Evolutionary conservation across 1,140 invertebrate genomes (phyloP), one percentile per base, ranked within the genome.

Genomic region (Scaptomyza pallida): DNA sequence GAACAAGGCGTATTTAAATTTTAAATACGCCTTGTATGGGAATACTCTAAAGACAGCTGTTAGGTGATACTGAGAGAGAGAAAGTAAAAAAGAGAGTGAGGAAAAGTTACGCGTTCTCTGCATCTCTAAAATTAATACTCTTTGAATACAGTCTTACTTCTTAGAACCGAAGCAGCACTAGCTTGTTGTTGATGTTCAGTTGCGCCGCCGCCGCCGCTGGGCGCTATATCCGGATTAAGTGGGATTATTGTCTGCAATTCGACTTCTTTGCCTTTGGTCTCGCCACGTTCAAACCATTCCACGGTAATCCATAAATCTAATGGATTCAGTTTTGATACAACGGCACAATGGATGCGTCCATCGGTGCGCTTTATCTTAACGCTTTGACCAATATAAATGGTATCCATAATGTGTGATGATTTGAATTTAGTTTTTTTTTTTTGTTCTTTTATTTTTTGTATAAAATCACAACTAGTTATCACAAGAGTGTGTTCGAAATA

Each of bases 181-280:
- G n/a, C 33, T n/a, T n/a, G 33, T n/a, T n/a, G n/a, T n/a, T n/a
- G n/a, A 1, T 37, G 33, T 3, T 78, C 81, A 16, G 57, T 72
- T 2, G 68, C 48, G 19, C 72, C 62, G 23, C 60, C n/a, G n/a
- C n/a, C 71, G 3, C 67, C 47, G 19, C 72, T 59, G 26, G 51
- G 73, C 21, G 65, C 45, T n/a, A 91, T 92, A 75, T 98, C 95
- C 19, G 97, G 96, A 93, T 99, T 98, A 48, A 99, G 93, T 17
- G 94, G 93, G 75, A 97, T 94, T 83, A 98, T 96, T 40, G 96
- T 94, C 85, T 97, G 97, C 89, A 98, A 94, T 91, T 98, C 97
- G 73, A 99, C 97, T 94, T 99, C 98, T 94, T 99, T 99, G 89
- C 99, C 99, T 93, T 99, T 99, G 23, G 98, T 99, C 93, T 99